These are phyloP conservation scores for Crematogaster levior DNA, from an alignment of 2,888 invertebrate species.

Conservation along the genomic window DNA sequence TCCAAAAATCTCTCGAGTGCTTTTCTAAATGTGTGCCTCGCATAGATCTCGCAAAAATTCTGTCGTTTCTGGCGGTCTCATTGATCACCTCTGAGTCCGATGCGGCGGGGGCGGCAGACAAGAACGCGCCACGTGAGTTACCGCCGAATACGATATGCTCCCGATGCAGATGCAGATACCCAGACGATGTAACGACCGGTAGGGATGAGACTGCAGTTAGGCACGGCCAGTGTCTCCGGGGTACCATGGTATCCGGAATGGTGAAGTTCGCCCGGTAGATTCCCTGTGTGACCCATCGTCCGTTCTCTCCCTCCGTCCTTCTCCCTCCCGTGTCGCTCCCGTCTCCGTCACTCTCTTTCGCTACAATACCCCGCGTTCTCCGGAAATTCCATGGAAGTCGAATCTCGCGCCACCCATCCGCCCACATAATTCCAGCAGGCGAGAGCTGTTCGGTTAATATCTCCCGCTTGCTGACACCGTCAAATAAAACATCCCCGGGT, in stretches of 20 bases:
- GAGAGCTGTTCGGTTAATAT: constrained; percentile 80
- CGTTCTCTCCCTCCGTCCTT: constrained; percentile 49
- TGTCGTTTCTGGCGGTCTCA: constrained; percentile 25
- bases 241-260: constrained; percentile 69
- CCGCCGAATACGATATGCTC: constrained; percentile 62
- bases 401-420: constrained; percentile 72
- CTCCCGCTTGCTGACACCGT: constrained; percentile 81
- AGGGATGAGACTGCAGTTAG: constrained; percentile 64
- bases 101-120: constrained; percentile 31
- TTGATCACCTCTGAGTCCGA: constrained; percentile 45
- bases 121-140: constrained; percentile 47
- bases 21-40: constrained; percentile 10
- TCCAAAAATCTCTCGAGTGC: not conserved
- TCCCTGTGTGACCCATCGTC: constrained; percentile 66
- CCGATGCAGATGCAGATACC: constrained; percentile 64
- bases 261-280: constrained; percentile 65
- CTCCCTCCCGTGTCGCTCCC: constrained; percentile 29
- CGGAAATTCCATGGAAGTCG: constrained; percentile 78
- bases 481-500: constrained; percentile 79
- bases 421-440: constrained; percentile 78
- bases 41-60: constrained; percentile 44
- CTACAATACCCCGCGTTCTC: constrained; percentile 71
- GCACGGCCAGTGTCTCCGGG: constrained; percentile 64
- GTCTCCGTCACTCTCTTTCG: constrained; percentile 53
- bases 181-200: constrained; percentile 65